Evolutionary conservation across 2,797 vertebrate species (phyloP).

Genomic region (Vireo griseus): DNA sequence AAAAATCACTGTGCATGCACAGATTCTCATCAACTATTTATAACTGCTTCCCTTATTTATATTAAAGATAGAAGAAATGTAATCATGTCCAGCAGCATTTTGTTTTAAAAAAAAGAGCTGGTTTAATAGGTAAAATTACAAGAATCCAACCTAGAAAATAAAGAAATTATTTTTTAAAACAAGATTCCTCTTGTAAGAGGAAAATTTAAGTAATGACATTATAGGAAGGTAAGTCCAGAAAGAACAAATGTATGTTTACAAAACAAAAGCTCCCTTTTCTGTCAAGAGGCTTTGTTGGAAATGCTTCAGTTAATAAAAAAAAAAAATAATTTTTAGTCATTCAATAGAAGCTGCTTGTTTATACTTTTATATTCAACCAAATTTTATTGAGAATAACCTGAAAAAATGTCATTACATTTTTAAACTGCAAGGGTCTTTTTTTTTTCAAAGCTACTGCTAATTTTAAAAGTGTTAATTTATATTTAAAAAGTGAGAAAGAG

Average conservation of each 20-base stretch:
- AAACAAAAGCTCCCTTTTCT: neutral
- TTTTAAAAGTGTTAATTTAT: neutral
- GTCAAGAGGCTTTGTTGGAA: neutral
- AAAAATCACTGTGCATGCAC: conserved; percentile 23
- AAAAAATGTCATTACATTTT: neutral
- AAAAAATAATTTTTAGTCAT: neutral
- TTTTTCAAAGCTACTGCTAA: neutral
- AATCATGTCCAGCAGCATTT: neutral
- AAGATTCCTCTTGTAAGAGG: neutral
- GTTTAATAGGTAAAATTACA: neutral
- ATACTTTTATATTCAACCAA: neutral
- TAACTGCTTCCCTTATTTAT: conserved; percentile 41
- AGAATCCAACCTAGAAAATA: neutral
- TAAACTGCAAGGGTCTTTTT: neutral
- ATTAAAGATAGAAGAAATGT: conserved; percentile 20
- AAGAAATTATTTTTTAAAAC: neutral
- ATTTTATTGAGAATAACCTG: neutral
- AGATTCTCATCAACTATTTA: conserved; percentile 49
- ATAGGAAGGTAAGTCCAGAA: neutral
- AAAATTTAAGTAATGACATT: neutral
- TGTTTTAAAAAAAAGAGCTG: neutral
- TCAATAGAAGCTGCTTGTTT: neutral
- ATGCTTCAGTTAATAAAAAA: neutral
- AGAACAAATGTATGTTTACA: neutral
- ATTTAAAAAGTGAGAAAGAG: neutral